These are phyloP conservation scores for Galeopsomyia nigrocyanea DNA, from an alignment of 2,888 invertebrate genomes.

Conservation along the genomic window DNA sequence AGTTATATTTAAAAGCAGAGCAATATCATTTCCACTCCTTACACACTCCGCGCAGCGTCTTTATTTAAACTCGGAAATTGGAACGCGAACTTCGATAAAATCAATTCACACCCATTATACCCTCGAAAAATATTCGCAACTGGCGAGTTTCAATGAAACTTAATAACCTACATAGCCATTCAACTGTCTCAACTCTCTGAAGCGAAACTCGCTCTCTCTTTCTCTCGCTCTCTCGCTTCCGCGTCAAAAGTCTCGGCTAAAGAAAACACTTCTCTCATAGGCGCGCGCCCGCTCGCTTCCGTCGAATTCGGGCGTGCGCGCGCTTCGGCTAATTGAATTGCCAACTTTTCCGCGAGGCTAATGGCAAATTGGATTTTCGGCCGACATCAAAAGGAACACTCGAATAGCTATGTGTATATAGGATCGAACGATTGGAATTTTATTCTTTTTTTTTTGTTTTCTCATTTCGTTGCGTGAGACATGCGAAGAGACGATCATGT, in stretches of 20 bases:
- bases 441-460: not conserved
- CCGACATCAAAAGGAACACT: conserved; percentile 20
- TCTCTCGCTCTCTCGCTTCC: not conserved
- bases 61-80: too few species aligned
- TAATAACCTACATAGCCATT: too few species aligned
- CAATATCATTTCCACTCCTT: too few species aligned
- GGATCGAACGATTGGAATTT: not conserved
- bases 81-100: too few species aligned
- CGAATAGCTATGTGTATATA: not conserved
- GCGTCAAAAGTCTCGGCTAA: not conserved
- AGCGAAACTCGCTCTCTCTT: too few species aligned
- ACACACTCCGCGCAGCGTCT: too few species aligned
- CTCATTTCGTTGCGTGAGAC: conserved; percentile 29
- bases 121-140: too few species aligned
- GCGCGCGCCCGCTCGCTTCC: conserved; percentile 23
- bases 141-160: too few species aligned
- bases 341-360: conserved; percentile 38
- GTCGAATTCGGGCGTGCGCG: conserved; percentile 44
- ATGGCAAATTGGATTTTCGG: conserved; percentile 38
- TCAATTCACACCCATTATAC: too few species aligned
- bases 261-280: conserved; percentile 9
- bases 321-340: conserved; percentile 48
- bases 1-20: too few species aligned
- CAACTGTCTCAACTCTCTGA: too few species aligned
- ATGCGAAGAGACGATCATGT: conserved; percentile 7